Evolutionary conservation across 2,797 vertebrate species (phyloP).

Genomic region (Semotilus atromaculatus): DNA sequence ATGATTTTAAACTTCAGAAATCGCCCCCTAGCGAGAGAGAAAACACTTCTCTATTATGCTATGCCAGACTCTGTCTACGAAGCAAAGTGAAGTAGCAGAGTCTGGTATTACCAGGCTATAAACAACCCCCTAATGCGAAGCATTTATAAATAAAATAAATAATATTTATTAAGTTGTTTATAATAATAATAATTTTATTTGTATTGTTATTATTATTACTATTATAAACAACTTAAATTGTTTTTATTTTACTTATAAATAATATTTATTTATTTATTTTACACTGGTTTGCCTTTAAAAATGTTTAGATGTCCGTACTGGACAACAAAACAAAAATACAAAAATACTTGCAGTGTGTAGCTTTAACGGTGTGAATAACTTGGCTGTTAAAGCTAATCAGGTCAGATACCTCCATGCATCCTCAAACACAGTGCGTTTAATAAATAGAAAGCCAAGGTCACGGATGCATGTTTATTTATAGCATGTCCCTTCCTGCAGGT

Average conservation of each 20-base stretch:
- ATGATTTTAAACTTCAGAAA: no score
- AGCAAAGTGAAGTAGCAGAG: no score
- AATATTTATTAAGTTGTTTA: not conserved
- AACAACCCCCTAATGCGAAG: not conserved
- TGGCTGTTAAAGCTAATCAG: not conserved
- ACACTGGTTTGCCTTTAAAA: not conserved
- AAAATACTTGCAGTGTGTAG: not conserved
- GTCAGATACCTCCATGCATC: constrained; percentile 1
- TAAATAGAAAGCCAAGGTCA: constrained; percentile 34
- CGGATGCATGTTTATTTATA: constrained; percentile 20
- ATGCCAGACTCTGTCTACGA: no score
- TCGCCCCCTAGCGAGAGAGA: no score
- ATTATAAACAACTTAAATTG: not conserved
- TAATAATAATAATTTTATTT: not conserved
- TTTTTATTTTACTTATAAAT: not conserved
- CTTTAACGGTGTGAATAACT: not conserved
- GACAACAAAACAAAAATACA: not conserved
- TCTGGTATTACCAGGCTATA: no score
- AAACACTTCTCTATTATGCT: no score
- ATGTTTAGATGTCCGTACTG: not conserved
- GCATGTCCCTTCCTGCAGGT: constrained; percentile 75
- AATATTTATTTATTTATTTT: not conserved
- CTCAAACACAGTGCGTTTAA: constrained; percentile 3
- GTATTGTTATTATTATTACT: not conserved
- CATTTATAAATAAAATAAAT: not conserved